Conservation (phyloP, 2,888 invertebrate species). For the Drosophila macrospina region DNA sequence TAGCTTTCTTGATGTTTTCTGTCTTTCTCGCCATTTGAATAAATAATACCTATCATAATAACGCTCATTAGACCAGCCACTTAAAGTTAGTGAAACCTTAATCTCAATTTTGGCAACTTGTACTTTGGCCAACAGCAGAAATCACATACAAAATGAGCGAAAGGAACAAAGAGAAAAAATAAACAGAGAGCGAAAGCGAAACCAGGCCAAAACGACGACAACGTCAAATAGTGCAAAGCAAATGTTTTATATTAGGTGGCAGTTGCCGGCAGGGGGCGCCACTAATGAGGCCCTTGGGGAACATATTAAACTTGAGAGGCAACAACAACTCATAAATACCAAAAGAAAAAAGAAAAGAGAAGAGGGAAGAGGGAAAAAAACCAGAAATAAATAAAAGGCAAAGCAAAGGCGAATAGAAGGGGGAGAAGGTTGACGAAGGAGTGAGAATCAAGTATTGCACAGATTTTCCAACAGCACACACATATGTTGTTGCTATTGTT, state of each 20-base stretch:
- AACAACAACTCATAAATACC: conserved; percentile 30
- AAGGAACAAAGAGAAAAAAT: background rate
- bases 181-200: background rate
- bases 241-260: conserved; percentile 74
- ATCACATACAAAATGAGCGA: conserved; percentile 22
- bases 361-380: background rate
- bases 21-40: conserved; percentile 12
- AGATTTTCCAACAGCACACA: conserved; percentile 34
- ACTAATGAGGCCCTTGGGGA: conserved; percentile 79
- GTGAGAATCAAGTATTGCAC: conserved; percentile 36
- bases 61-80: conserved; percentile 53
- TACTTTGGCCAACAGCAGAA: conserved; percentile 26
- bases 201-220: conserved; percentile 29
- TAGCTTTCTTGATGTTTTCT: no score
- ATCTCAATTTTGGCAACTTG: conserved; percentile 47
- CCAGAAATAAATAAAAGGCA: conserved; percentile 31
- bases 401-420: background rate
- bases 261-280: conserved; percentile 65
- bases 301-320: conserved; percentile 76
- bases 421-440: conserved; percentile 1
- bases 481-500: conserved; percentile 17
- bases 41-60: conserved; percentile 50
- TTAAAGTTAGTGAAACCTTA: conserved; percentile 53
- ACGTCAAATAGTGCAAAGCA: conserved; percentile 74
- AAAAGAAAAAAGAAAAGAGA: conserved; percentile 8